Evolutionary conservation across 2,113 vertebrate genomes (phyloP), one percentile per base, ranked within the genome.

Genomic region (Larimichthys polyactis): DNA sequence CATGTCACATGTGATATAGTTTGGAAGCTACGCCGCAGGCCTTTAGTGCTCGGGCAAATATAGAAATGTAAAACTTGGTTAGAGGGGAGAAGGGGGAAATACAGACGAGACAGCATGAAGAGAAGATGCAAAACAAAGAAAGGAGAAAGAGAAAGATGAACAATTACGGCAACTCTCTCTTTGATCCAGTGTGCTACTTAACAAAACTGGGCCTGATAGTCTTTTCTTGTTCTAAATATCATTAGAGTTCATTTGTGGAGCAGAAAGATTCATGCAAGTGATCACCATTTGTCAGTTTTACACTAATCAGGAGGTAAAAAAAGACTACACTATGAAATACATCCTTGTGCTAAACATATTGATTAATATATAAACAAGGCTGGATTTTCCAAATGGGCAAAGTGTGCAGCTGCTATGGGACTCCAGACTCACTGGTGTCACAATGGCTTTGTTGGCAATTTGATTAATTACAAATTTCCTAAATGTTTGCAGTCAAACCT

Each of bases 161-260:
- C 16, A 55, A n/a, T 49, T 27, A 68, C 72, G 68, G 59, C 62
- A 71, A 75, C 64, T 75, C 78, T 75, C n/a, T 65, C 32, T 57
- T 68, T 57, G 66, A 74, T 54, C 40, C 19, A 60, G 69, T 84
- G 19, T 75, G 67, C 40, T 44, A 46, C 40, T 29, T 32, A 22
- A 57, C 22, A 36, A 65, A 58, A 55, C 27, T 57, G 58, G 36
- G 32, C 64, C 48, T n/a, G 48, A 52, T 11, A 54, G 19, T n/a
- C 32, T 8, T 36, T 54, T 15, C 4, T 19, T 66, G 12, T 72
- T 65, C 20, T 51, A 48, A 66, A 72, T 49, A 24, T 68, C 49
- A 70, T 43, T 22, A 24, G 68, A 40, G 44, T 40, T 66, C 9
- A 57, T 46, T 54, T 79, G 14, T 0, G 2, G 16, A 48, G 16